Evolutionary conservation across 2,888 invertebrate genomes (phyloP).

Genomic region (Acheta domesticus): DNA sequence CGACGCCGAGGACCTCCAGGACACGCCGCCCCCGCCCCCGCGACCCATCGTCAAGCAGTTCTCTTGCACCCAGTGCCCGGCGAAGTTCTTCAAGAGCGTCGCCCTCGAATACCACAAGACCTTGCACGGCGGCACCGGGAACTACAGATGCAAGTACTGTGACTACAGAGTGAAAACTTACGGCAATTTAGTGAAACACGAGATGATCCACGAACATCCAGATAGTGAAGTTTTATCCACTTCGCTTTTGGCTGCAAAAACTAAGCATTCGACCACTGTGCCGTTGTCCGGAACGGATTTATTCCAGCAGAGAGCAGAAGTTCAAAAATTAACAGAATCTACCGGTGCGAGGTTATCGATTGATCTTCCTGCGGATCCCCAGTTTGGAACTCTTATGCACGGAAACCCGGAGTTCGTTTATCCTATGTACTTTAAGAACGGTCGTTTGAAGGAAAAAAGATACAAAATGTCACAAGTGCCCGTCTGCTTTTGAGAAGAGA

Average conservation of each 20-base stretch:
- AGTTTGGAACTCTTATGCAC: slow-evolving; percentile 65
- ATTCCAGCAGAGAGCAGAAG: slow-evolving; percentile 62
- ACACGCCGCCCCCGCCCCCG: background rate
- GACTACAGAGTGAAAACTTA: slow-evolving; percentile 66
- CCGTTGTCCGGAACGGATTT: slow-evolving; percentile 64
- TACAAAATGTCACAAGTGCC: slow-evolving; percentile 83
- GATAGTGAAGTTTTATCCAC: background rate
- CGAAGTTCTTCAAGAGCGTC: slow-evolving; percentile 68
- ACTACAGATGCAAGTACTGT: slow-evolving; percentile 67
- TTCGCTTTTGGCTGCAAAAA: slow-evolving; percentile 36
- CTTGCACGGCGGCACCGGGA: slow-evolving; percentile 61
- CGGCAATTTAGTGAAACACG: slow-evolving; percentile 65
- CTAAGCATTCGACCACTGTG: slow-evolving; percentile 45
- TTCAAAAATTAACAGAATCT: slow-evolving; percentile 38
- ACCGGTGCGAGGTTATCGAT: slow-evolving; percentile 32
- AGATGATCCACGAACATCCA: slow-evolving; percentile 47
- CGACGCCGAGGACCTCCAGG: background rate
- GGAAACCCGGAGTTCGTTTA: slow-evolving; percentile 75
- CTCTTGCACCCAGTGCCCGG: slow-evolving; percentile 64
- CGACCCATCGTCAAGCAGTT: slow-evolving; percentile 41
- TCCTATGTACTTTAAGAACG: slow-evolving; percentile 70
- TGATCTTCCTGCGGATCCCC: slow-evolving; percentile 58
- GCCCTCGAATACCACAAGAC: slow-evolving; percentile 68
- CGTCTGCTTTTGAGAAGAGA: slow-evolving; percentile 81
- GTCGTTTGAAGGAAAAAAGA: slow-evolving; percentile 69